Base-by-base conservation (phyloP, 2,113 vertebrate genomes). In the Colossoma macropomum region DNA sequence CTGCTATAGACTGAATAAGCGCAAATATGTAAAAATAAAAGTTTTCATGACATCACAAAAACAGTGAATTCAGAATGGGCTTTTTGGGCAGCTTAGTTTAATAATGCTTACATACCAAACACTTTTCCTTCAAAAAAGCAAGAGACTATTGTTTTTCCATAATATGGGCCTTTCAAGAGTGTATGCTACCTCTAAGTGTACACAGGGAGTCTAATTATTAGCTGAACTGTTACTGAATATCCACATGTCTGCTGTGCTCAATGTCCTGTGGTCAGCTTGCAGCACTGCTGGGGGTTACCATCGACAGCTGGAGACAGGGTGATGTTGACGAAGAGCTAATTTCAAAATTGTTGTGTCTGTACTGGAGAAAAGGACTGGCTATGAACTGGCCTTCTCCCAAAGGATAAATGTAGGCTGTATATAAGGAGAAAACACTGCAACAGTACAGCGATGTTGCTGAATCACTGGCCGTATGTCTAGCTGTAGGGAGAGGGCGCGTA, bases 281-380 rank as follows among this genome's bases (percentile, higher is more conserved):
- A 66, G 65, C 86, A 84, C 84, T 77, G 52, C n/a, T 12, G 59
- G 23, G 84, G 77, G 86, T 70, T 65, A 62, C 87, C 85, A 84
- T 87, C 86, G 85, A 85, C 88, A 86, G 66, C 77, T 82, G 74
- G 85, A 38, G 60, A 62, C 75, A 32, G 77, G 82, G 75, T 82
- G 75, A 82, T 86, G 86, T 84, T 85, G 81, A 88, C 89, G 80
- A 88, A 90, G n/a, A 86, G 86, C 50, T 74, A 72, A 63, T 74
- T 34, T 41, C 59, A 48, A 68, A 15, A 60, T 52, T 27, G 72
- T 48, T 75, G 82, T 73, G 52, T 34, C 82, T 78, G 30, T 34
- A 69, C 21, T 19, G 3, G 23, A 32, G 23, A 25, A 34, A 52
- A 52, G 0, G 21, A 17, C 19, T n/a, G 45, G 3, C 17, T 19